Base-by-base conservation (phyloP, 2,888 invertebrate genomes). In the Gnatocerus cornutus region DNA sequence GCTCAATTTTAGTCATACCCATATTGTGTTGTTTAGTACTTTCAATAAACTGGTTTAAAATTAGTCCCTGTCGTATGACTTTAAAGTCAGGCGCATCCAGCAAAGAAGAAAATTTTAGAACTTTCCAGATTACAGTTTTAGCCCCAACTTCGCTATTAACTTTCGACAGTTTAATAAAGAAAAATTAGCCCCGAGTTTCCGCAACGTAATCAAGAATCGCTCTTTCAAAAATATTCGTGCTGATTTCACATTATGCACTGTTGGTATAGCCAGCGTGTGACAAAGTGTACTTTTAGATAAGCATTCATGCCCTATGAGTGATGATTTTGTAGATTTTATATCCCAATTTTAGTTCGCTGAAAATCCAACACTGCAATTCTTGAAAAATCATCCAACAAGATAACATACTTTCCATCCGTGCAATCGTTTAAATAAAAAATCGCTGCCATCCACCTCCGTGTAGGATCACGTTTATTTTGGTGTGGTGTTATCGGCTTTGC, bases 401-500 rank as follows among this genome's bases (percentile, higher is more conserved):
- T 56, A 58, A 58, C 29, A 45, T 43, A 58, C 43, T 46, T 59
- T 10, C 46, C 33, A 33, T 14, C 58, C 12, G 62, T 13, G 29
- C 33, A 63, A 52, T 52, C 41, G 41, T 63, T 50, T 50, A 41
- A 48, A 48, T 62, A 62, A 62, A 62, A 62, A 62, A 62, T 62
- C 48, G 50, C 37, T 27, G 37, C 50, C 61, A 50, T 62, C 61
- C 7, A 33, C 48, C 21, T 21, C 48, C n/a, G 9, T 16, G 37
- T 55, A n/a, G 14, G 14, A 8, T 39, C 16, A 8, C 50, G 48
- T 62, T 62, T 50, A 50, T 48, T 50, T 62, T 62, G 27, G 33
- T 14, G 27, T 46, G 61, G 61, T 21, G 61, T 62, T 50, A 62
- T 62, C 61, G 61, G 61, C 61, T 62, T 62, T 62, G 61, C 61